Evolutionary conservation across 2,888 invertebrate species (phyloP), one percentile per base, ranked within the genome.

Genomic region (Taenaris catops): DNA sequence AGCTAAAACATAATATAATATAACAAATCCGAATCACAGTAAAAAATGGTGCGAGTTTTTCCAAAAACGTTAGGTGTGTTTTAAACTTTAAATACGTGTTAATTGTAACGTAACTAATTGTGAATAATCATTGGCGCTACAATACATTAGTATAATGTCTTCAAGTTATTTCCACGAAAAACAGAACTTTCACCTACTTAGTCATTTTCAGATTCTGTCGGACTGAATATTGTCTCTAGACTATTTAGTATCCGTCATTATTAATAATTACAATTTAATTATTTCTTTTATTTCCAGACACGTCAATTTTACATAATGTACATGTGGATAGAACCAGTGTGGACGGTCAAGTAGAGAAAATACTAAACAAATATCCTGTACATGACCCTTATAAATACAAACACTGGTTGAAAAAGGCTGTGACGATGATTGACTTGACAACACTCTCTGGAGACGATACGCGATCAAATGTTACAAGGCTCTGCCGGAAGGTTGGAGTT

Each of bases 381-480:
- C 63, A 69, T 28, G 68, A 75, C 14, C 73, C 81, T 19, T 43
- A 53, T 14, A 89, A 91, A 63, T 90, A 91, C 69, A 89, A 90
- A 20, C 90, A 90, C 5, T 96, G 95, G 94, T 86, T 98, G 6
- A 59, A 96, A 10, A 92, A 92, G 63, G 94, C 96, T 1, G 87
- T 98, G 3, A 91, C 92, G 16, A 90, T 95, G 36, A 96, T 98
- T 44, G 99, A 99, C 76, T 88, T 99, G 48, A 99, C 99, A 1
- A 97, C 97, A 1, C 86, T 99, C 29, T 90, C 94, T 27, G 97
- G 96, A 19, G 92, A 94, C 74, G 95, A 95, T 61, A 93, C 94
- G 0, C 64, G 70, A 4, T 89, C 92, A 6, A 96, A 95, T 83
- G 95, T 98, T 0, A 72, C 90, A 9, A 88, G 94, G 31, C 88